Conservation (phyloP, 2,888 invertebrate genomes). For the Caenorhabditis sinica region DNA sequence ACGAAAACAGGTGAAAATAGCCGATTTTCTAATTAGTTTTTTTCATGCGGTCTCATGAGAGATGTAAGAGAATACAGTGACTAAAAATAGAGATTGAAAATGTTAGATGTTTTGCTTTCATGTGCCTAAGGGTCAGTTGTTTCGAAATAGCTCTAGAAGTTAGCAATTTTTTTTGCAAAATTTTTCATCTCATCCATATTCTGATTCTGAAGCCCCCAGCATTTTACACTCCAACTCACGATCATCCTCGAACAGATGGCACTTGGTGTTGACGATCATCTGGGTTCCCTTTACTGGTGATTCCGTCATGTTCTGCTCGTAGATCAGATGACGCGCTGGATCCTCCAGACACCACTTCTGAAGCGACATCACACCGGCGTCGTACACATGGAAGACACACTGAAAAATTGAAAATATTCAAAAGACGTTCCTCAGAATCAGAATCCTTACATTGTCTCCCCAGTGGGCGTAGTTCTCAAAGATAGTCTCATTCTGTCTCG, state of each 20-base stretch:
- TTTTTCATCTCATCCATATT: no score
- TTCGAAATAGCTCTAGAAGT: no score
- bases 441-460: constrained; percentile 15
- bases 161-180: no score
- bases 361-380: constrained; percentile 27
- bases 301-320: constrained; percentile 31
- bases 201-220: no score
- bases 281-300: background rate
- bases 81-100: background rate
- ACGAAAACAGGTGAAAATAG: constrained; percentile 6
- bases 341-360: constrained; percentile 43
- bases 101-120: background rate
- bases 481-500: constrained; percentile 17
- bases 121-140: background rate
- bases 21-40: background rate
- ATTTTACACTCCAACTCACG: constrained; percentile 17
- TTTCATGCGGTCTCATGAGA: background rate
- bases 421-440: background rate
- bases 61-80: background rate
- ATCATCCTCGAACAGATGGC: constrained; percentile 35
- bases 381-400: constrained; percentile 44
- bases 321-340: constrained; percentile 37
- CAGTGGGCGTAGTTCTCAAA: constrained; percentile 42
- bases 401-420: background rate
- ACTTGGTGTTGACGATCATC: constrained; percentile 30